Evolutionary conservation across 2,797 vertebrate species (phyloP).

Genomic region (Siniperca obscura): DNA sequence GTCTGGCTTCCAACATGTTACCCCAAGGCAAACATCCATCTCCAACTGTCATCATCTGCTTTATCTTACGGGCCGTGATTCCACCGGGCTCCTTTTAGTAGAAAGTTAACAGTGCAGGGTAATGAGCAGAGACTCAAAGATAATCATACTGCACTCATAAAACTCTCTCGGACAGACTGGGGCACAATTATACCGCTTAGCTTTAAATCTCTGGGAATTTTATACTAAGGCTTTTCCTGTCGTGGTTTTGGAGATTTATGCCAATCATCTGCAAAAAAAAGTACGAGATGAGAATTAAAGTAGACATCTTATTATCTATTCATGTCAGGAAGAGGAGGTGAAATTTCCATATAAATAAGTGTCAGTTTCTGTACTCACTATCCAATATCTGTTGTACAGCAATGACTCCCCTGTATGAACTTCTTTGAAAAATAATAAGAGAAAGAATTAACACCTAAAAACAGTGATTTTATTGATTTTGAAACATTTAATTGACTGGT

Average conservation of each 20-base stretch:
- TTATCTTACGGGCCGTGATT: slow-evolving; percentile 37
- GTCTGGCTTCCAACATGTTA: slow-evolving; percentile 54
- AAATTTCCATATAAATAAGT: not conserved
- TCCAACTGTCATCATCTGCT: slow-evolving; percentile 61
- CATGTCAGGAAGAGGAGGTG: not conserved
- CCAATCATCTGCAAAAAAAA: not conserved
- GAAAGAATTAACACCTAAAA: not conserved
- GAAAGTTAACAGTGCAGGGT: slow-evolving; percentile 54
- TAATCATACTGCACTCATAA: slow-evolving; percentile 40
- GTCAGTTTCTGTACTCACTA: not conserved
- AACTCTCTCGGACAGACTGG: slow-evolving; percentile 35
- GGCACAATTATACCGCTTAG: slow-evolving; percentile 42
- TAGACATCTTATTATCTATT: slow-evolving; percentile 10
- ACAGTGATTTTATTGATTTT: not conserved
- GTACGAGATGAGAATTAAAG: not conserved
- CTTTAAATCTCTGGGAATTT: slow-evolving; percentile 44
- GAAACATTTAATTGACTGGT: no score
- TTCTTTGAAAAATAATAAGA: no score
- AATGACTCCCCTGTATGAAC: no score
- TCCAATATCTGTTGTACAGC: no score
- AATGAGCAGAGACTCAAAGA: slow-evolving; percentile 45
- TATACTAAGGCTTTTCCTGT: not conserved
- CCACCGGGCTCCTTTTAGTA: slow-evolving; percentile 37
- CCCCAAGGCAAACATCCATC: slow-evolving; percentile 69
- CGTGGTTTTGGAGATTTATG: not conserved